These are phyloP conservation scores for Sturmia bella DNA, from an alignment of 2,888 invertebrate genomes.

Conservation along the genomic window DNA sequence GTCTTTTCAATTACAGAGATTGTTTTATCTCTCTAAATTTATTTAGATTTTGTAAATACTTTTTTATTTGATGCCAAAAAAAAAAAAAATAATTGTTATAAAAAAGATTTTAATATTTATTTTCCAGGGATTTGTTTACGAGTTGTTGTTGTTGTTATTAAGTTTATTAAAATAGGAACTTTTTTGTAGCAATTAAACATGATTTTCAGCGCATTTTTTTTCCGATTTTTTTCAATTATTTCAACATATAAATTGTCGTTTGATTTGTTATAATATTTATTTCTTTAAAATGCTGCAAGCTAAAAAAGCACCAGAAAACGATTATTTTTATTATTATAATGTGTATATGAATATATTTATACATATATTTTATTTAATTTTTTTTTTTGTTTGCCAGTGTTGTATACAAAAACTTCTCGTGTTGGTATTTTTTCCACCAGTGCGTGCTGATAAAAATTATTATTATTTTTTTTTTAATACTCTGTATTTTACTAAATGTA, in stretches of 20 bases:
- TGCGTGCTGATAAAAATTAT: constrained; percentile 64
- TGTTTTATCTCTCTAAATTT: constrained; percentile 4
- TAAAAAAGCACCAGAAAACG: background rate
- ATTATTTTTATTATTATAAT: constrained; percentile 15
- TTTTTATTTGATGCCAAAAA: constrained; percentile 13
- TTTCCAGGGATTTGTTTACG: background rate
- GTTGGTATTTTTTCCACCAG: constrained; percentile 33
- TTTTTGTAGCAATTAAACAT: constrained; percentile 48
- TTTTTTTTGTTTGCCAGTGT: constrained; percentile 16
- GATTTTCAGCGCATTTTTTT: constrained; percentile 14
- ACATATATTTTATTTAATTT: too few species aligned
- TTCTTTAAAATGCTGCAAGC: background rate
- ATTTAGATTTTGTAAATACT: background rate
- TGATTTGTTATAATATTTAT: constrained; percentile 8
- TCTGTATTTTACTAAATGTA: constrained; percentile 19
- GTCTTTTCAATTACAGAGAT: constrained; percentile 3
- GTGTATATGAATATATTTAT: too few species aligned
- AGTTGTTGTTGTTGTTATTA: background rate
- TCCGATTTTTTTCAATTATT: constrained; percentile 5
- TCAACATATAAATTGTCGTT: constrained; percentile 1
- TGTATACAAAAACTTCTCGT: constrained; percentile 16
- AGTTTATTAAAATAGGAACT: constrained; percentile 59
- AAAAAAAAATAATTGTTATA: too few species aligned
- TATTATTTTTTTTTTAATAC: constrained; percentile 29
- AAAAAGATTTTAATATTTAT: background rate